These are phyloP conservation scores for Agriopis marginaria DNA, from an alignment of 2,888 invertebrate species.

Conservation along the genomic window DNA sequence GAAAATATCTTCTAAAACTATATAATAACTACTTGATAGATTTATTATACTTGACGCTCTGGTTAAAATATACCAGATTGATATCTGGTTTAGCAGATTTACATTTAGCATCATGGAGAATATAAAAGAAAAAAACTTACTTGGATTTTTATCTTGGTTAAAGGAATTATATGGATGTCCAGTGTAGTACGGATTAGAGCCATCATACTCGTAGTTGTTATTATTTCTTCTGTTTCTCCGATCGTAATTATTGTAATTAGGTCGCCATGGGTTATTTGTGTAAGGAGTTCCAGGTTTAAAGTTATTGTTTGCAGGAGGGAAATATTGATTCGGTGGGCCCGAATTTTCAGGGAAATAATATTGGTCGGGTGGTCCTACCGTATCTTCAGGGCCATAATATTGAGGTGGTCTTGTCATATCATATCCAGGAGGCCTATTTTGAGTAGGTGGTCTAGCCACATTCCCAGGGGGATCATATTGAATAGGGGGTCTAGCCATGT, in stretches of 20 bases:
- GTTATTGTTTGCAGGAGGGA: background rate
- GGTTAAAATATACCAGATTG: too few species aligned
- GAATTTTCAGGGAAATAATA: conserved; percentile 1
- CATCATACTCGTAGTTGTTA: conserved; percentile 3
- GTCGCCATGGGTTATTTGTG: conserved; percentile 9
- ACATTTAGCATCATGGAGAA: too few species aligned
- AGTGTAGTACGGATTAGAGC: conserved; percentile 3
- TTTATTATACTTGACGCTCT: too few species aligned
- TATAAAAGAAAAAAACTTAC: conserved; percentile 16
- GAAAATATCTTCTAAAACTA: too few species aligned
- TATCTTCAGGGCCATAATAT: background rate
- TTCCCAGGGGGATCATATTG: background rate
- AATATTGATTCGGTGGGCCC: background rate
- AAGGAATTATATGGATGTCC: conserved; percentile 17
- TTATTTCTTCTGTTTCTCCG: conserved; percentile 18
- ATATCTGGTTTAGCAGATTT: too few species aligned
- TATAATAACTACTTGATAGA: too few species aligned
- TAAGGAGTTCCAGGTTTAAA: conserved; percentile 4
- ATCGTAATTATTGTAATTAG: conserved; percentile 20
- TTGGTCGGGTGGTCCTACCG: background rate
- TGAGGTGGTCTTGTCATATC: background rate
- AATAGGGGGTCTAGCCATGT: background rate
- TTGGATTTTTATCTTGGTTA: conserved; percentile 11
- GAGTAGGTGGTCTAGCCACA: background rate
- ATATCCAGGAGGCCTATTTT: background rate